Base-by-base conservation (phyloP, 2,888 invertebrate genomes). In the Malachius bipustulatus region DNA sequence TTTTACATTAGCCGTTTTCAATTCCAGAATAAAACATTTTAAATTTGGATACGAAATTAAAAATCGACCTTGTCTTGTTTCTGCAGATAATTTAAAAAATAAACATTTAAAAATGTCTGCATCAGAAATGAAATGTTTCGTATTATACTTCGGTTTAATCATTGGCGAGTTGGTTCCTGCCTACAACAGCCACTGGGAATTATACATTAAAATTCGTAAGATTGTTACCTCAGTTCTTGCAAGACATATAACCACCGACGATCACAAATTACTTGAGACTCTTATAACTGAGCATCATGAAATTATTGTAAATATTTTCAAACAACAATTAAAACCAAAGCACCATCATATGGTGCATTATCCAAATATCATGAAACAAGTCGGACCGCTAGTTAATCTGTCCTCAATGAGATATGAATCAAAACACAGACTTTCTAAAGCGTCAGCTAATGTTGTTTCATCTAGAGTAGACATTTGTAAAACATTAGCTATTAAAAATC, bases 61-160 rank as follows among this genome's bases (percentile, higher is more conserved):
- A 4, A 40, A 43, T 32, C 34, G 16, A 31, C 40, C 40, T n/a
- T 38, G 41, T 43, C 39, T 48, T 8, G 41, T 38, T 30, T 34
- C 32, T 27, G 39, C 43, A 27, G 40, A 44, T 28, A 30, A 48
- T 26, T 24, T 26, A 9, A 43, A 40, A 19, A 40, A 37, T 19
- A 36, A 30, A 26, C 34, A 48, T 15, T 40, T 47, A 10, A 35
- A 12, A 26, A 36, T 46, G 28, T 44, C 47, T n/a, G 46, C 47
- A 29, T 38, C 51, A 11, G 48, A 51, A 45, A 48, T 46, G 45
- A 39, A 44, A 32, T 41, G 34, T 34, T 41, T 47, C 29, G 32
- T 46, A 14, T 39, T 44, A 16, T 46, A 46, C 43, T 43, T 46
- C 27, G 38, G 39, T n/a, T 40, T 45, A 13, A 34, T 47, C 4